phyloP scores from a whole-genome alignment of 2,797 vertebrate species.

The Cyclura pinguis region DNA sequence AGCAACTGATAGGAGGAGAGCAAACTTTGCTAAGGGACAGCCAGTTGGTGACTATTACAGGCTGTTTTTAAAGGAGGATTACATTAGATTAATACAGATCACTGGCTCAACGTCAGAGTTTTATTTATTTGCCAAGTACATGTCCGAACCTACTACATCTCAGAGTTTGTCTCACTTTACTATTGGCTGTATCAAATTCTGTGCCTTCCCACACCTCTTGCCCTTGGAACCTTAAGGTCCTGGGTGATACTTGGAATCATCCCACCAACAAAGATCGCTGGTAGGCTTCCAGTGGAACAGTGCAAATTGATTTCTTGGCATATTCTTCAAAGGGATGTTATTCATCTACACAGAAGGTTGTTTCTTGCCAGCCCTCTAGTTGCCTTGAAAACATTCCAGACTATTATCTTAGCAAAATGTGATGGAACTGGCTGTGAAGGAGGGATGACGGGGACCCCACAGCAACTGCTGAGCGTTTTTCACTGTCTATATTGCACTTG shows the following conservation, averaged over 20 bases:
- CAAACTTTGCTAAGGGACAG: background rate
- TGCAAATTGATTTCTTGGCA: background rate
- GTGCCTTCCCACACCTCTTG: slow-evolving; percentile 7
- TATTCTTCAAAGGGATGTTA: background rate
- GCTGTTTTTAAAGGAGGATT: slow-evolving; percentile 61
- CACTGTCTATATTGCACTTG: background rate
- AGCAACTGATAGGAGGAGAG: background rate
- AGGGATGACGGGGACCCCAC: background rate
- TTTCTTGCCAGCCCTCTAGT: slow-evolving; percentile 13
- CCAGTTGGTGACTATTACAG: slow-evolving; percentile 52
- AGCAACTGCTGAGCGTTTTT: background rate
- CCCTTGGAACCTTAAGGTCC: rapidly evolving
- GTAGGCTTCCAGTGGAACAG: background rate
- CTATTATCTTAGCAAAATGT: background rate
- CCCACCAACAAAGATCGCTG: background rate
- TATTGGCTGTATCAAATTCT: slow-evolving; percentile 49
- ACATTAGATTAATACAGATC: slow-evolving; percentile 60
- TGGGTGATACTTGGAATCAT: background rate
- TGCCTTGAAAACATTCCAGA: rapidly evolving
- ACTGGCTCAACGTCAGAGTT: slow-evolving; percentile 25
- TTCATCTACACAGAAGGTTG: rapidly evolving
- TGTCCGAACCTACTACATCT: background rate
- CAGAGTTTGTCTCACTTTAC: background rate
- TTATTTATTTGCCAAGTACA: slow-evolving; percentile 35
- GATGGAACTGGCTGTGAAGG: background rate